Base-by-base conservation (phyloP, 1,140 invertebrate genomes). In the Brachionus plicatilis region DNA sequence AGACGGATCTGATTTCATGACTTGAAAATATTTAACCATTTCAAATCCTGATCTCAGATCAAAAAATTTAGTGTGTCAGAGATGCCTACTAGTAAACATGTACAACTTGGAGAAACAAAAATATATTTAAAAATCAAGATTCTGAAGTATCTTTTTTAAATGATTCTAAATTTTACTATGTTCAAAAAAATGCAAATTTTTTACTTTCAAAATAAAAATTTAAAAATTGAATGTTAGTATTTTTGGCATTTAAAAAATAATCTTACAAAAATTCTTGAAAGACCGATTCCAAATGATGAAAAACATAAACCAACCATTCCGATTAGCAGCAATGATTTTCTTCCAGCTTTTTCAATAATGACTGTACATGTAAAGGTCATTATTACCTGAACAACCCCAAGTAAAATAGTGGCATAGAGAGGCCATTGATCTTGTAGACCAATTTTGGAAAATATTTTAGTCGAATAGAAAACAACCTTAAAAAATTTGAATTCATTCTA, bases 271-370 rank as follows among this genome's bases (percentile, higher is more conserved):
- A 76, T 24, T 76, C 72, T 76, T 47, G 45, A 50, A 27, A 76
- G 24, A 50, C 72, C 72, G 12, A 76, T 47, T 50, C 72, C 72
- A 29, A 76, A 76, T 24, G 72, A 76, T 17, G 43, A 60, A 37
- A 45, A 3, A 17, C 50, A 80, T 33, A 83, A 53, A 41, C 60
- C 80, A 66, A 86, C 86, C 85, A 96, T 93, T 2, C 94, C 95
- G 83, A 92, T 87, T 20, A 96, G 87, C 9, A 95, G 92, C 5
- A 96, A 88, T 1, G 93, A 94, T 87, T 95, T 94, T 27, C 95
- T 90, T 33, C 95, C 95, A 78, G 93, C 85, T 68, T 86, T 84
- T 85, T 89, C 89, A 93, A 87, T 92, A 17, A 90, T 84, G 3
- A 88, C 88, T 56, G 89, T 87, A 8, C 88, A 87, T 11, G 89